Base-by-base conservation (phyloP, 2,113 vertebrate species). In the Tricholaema leucomelas region DNA sequence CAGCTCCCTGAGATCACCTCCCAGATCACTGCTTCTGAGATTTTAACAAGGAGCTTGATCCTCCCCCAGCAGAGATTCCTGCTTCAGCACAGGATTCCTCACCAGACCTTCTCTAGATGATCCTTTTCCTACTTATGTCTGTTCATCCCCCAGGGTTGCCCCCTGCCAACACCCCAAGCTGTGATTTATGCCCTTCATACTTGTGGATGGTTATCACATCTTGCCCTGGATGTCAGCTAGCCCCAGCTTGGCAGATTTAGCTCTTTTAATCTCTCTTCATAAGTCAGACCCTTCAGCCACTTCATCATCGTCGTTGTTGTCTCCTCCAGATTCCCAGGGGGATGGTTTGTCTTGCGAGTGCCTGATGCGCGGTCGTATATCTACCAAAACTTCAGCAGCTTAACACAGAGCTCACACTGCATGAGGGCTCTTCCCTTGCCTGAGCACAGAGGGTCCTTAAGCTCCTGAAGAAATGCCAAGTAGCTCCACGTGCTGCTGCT, bases 221-320 rank as follows among this genome's bases (percentile, higher is more conserved):
- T 78, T 40, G 66, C 94, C 46, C 23, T 18, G 71, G 82, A 36
- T 36, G 89, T 48, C 17, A 5, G 80, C 59, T 5, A 55, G 79
- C 86, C 82, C 82, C 35, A 61, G 89, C 70, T 30, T 56, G 92
- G 80, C 89, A 90, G 83, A 93, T 92, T 93, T 92, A 95, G 86
- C 71, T 87, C 79, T 92, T 90, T 92, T 92, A 92, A 93, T 93
- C 94, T 93, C 92, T 90, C 83, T 85, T 92, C 92, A 75, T 90
- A 95, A 93, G 75, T 95, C 92, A 93, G 46, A 74, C 92, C 87
- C 83, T 90, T 65, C 86, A 78, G 86, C 52, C 3, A 33, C 84
- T 93, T 95, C 84, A 95, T 95, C 92, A 92, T 85, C 77, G n/a
- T 27, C 90, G 86, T 95, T 90, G 79, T 92, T 93, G 72, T 92